Evolutionary conservation across 2,888 invertebrate genomes (phyloP).

Genomic region (Polia nebulosa): DNA sequence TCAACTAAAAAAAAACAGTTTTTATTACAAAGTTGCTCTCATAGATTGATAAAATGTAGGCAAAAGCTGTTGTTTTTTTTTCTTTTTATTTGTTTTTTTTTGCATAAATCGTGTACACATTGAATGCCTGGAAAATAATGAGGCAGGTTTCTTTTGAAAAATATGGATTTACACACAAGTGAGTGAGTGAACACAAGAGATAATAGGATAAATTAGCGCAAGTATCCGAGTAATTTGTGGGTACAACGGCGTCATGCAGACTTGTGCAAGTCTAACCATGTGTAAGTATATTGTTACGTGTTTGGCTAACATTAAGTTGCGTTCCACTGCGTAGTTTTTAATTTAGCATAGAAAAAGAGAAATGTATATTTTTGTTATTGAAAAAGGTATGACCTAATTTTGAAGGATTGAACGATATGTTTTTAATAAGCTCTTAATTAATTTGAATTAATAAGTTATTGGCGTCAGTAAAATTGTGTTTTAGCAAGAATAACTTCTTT

Average conservation of each 20-base stretch:
- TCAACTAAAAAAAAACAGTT: background rate
- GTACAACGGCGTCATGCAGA: background rate
- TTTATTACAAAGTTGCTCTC: too few species aligned
- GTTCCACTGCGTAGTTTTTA: background rate
- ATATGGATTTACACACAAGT: background rate
- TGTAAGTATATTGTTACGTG: background rate
- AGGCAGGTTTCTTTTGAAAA: background rate
- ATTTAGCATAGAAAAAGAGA: constrained; percentile 8
- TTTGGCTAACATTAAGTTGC: background rate
- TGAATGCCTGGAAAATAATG: too few species aligned
- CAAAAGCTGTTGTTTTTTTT: too few species aligned
- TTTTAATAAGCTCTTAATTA: background rate
- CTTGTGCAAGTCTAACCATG: background rate
- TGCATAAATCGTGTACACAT: too few species aligned
- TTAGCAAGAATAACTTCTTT: background rate
- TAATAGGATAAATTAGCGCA: background rate
- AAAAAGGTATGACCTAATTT: constrained; percentile 5
- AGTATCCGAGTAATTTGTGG: background rate
- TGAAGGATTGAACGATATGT: background rate
- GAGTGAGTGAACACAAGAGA: background rate
- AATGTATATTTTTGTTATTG: constrained; percentile 20
- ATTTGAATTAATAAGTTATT: background rate
- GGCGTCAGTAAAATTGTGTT: too few species aligned
- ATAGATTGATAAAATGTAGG: too few species aligned
- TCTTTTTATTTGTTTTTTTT: too few species aligned